A percentile compares a stretch with the other conserved stretches of the same genome.
These are phyloP conservation scores for Meloe dianella DNA, from an alignment of 2,888 invertebrate species.

Conservation along the genomic window DNA sequence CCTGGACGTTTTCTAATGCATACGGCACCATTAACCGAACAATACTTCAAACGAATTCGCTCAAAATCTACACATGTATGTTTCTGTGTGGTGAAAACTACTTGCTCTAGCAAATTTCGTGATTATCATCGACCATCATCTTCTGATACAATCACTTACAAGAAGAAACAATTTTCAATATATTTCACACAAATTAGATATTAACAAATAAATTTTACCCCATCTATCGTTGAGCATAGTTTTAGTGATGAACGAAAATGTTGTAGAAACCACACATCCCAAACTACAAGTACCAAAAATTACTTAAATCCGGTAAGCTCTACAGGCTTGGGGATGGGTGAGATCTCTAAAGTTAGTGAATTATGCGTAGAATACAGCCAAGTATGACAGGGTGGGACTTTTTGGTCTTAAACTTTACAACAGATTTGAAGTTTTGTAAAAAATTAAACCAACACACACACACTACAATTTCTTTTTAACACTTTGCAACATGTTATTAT, in stretches of 20 bases:
- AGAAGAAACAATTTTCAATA: constrained; percentile 13
- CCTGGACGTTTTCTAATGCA: constrained; percentile 25
- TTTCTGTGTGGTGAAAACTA: background rate
- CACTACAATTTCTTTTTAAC: background rate
- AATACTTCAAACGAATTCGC: constrained; percentile 16
- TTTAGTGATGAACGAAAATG: background rate
- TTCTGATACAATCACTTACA: constrained; percentile 9
- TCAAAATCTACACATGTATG: background rate
- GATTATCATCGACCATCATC: background rate
- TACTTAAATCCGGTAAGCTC: constrained; percentile 32
- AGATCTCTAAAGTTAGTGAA: constrained; percentile 31
- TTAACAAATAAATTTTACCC: background rate
- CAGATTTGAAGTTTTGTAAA: background rate
- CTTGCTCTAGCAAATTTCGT: background rate
- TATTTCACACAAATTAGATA: background rate
- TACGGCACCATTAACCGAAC: constrained; percentile 25
- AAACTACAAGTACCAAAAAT: constrained; percentile 31
- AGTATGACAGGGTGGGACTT: constrained; percentile 19
- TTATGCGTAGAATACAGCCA: constrained; percentile 23
- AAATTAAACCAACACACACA: constrained; percentile 1
- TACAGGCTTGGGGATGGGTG: constrained; percentile 20
- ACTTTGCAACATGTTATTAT: background rate
- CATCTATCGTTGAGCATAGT: background rate
- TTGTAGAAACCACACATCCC: constrained; percentile 29
- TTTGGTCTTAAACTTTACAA: constrained; percentile 7